Evolutionary conservation across 1,140 invertebrate genomes (phyloP).

Genomic region (Eumeta japonica): DNA sequence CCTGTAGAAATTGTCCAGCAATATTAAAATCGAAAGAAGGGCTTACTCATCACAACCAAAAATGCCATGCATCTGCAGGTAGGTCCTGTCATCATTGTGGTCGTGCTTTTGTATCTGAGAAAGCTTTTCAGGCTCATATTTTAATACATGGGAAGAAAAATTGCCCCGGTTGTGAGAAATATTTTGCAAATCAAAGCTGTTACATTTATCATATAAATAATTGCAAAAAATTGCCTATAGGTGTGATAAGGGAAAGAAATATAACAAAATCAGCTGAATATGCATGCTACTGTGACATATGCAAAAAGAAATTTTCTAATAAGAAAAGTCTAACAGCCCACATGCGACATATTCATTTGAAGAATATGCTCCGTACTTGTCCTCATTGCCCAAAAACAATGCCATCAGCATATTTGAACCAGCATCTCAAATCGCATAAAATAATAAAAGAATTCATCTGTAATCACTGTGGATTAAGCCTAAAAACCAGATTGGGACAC

Average conservation of each 20-base stretch:
- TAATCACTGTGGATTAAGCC: conserved; percentile 25
- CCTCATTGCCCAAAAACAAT: conserved; percentile 33
- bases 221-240: conserved; percentile 23
- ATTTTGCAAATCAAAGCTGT: conserved; percentile 34
- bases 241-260: conserved; percentile 17
- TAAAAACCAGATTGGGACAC: conserved; percentile 32
- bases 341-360: conserved; percentile 40
- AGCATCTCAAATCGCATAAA: conserved; percentile 33
- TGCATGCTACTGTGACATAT: conserved; percentile 38
- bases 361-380: conserved; percentile 36
- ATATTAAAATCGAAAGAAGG: conserved; percentile 11
- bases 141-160: conserved; percentile 23
- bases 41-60: conserved; percentile 18
- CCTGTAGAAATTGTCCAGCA: conserved; percentile 32
- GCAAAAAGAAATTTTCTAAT: conserved; percentile 29
- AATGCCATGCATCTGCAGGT: conserved; percentile 20
- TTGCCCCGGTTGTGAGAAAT: conserved; percentile 31
- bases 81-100: conserved; percentile 34
- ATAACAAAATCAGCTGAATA: conserved; percentile 20
- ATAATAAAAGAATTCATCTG: conserved; percentile 20
- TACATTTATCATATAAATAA: conserved; percentile 30
- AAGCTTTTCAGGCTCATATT: conserved; percentile 26
- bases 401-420: conserved; percentile 34
- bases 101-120: conserved; percentile 20
- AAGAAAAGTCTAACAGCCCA: conserved; percentile 34